Evolutionary conservation across 2,797 vertebrate species (phyloP), one percentile per base, ranked within the genome.

Genomic region (Sebastes nivosus): DNA sequence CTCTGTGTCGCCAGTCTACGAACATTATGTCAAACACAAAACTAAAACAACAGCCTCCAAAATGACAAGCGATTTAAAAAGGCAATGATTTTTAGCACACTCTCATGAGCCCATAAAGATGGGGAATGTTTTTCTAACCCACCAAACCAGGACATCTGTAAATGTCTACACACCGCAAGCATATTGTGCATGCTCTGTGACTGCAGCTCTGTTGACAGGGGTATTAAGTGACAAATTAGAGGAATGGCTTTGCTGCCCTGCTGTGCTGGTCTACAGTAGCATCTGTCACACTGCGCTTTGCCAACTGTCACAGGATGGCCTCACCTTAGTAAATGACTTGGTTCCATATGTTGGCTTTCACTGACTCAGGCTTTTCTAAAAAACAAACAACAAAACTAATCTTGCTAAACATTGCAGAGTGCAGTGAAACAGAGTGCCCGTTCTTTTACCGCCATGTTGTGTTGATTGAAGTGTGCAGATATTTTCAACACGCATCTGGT

Each of bases 241-340:
- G 87, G 50, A 73, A 81, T 16, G 81, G 69, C 79, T 91, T 79
- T 89, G 87, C 87, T 79, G 66, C 50, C 87, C 83, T 84, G 90
- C 85, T 6, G 79, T 30, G 89, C 61, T 67, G 74, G 83, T 84
- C 71, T 82, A 59, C 80, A 72, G 83, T 64, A 84, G 90, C 90
- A 92, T 93, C 93, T 94, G 92, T 90, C 79, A 83, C 76, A 16
- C 80, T 61, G 84, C 2, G 12, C 87, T 27, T 61, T 76, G 90
- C 88, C 92, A 93, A 92, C 89, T 89, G 87, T 88, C 87, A 74
- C 85, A 87, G 74, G 86, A 90, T 86, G 83, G 88, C 72, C 79
- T 84, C 67, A 87, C 84, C 91, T 91, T 67, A 75, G 79, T 81
- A 84, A 88, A 93, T 84, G 81, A 91, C 87, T 85, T 55, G 67